Evolutionary conservation across 2,797 vertebrate species (phyloP).

Genomic region (Dallia pectoralis): DNA sequence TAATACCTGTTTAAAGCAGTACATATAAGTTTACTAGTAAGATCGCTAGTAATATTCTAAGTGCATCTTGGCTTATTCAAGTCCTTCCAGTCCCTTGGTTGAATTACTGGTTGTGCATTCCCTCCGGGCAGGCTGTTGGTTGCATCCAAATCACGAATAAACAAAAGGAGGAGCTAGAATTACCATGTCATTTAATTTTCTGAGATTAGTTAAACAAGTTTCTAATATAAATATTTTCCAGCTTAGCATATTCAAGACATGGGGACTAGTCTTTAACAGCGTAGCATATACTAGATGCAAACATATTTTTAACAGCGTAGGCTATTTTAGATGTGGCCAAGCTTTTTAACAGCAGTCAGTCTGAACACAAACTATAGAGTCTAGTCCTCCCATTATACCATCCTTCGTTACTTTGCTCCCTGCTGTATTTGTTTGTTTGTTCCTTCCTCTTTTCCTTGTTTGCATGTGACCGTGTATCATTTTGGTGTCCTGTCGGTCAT

Average conservation of each 20-base stretch:
- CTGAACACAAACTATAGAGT: neutral
- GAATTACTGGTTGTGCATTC: constrained; percentile 23
- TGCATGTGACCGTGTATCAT: neutral
- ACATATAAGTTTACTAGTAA: constrained; percentile 35
- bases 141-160: neutral
- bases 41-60: constrained; percentile 36
- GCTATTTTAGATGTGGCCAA: too few relatives aligned
- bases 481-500: neutral
- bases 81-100: constrained; percentile 47
- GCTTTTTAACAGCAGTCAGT: neutral
- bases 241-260: too few relatives aligned
- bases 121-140: neutral
- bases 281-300: too few relatives aligned
- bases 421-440: too few relatives aligned
- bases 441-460: neutral
- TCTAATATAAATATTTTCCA: neutral
- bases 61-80: constrained; percentile 41
- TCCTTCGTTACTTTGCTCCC: constrained; percentile 61
- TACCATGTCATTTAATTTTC: neutral
- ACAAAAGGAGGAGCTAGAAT: neutral
- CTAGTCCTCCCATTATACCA: constrained; percentile 57
- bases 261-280: neutral
- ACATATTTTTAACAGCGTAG: too few relatives aligned
- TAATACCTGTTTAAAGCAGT: constrained; percentile 8
- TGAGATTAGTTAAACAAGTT: neutral